Evolutionary conservation across 2,113 vertebrate species (phyloP).

Genomic region (Aspidoscelis tigris): DNA sequence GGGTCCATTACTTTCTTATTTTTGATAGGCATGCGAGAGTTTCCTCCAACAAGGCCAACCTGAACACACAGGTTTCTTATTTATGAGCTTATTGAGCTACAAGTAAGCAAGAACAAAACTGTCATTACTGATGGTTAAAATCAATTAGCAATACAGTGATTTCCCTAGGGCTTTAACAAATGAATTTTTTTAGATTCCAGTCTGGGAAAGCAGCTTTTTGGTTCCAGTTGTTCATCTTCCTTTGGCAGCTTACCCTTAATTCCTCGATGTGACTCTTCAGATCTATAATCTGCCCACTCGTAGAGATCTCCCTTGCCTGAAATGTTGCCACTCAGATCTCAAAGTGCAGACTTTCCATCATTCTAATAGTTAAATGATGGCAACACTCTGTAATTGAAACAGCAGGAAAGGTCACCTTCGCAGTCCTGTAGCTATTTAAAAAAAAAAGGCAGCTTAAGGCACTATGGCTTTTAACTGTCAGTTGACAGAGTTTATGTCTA

Average conservation of each 20-base stretch:
- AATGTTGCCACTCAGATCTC: conserved; percentile 69
- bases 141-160: conserved; percentile 49
- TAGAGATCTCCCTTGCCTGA: conserved; percentile 52
- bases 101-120: conserved; percentile 36
- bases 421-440: conserved; percentile 33
- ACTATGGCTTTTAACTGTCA: conserved; percentile 56
- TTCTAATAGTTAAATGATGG: conserved; percentile 73
- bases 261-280: conserved; percentile 63
- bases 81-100: neutral
- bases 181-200: conserved; percentile 52
- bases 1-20: conserved; percentile 52
- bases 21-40: conserved; percentile 60
- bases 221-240: conserved; percentile 44
- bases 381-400: conserved; percentile 68
- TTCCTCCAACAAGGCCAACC: conserved; percentile 16
- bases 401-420: conserved; percentile 78
- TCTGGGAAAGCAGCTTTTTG: conserved; percentile 42
- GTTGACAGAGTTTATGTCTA: conserved; percentile 55
- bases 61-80: neutral
- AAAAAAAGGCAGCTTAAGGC: conserved; percentile 65
- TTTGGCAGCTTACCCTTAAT: conserved; percentile 60
- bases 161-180: conserved; percentile 52
- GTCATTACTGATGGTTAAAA: conserved; percentile 16
- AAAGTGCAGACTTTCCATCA: conserved; percentile 72
- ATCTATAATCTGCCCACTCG: conserved; percentile 53